Base-by-base conservation (phyloP, 2,888 invertebrate species). In the Mythimna albipuncta region DNA sequence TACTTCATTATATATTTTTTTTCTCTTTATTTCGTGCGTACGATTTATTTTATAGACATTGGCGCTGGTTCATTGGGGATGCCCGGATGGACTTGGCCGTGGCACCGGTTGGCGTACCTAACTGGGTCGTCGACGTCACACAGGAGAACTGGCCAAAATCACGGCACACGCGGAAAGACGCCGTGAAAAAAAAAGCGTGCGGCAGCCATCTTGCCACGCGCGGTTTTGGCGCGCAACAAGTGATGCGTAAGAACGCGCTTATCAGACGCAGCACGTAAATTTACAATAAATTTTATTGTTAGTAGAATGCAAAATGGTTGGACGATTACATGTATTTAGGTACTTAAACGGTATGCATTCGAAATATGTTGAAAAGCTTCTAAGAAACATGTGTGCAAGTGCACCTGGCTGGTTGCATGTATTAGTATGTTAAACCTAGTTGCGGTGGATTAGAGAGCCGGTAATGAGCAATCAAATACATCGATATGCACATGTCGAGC, bases 1-100 rank as follows among this genome's bases (percentile, higher is more conserved):
- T 94, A 91, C 95, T 93, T 94, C 93, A 94, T 95, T 94, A 95
- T 93, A 92, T 88, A 92, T 95, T 95, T 94, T 95, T 95, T 94
- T 93, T 89, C 89, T 89, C 89, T 90, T 93, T 93, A 93, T 93
- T 92, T 89, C 90, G 88, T 88, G 92, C 90, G 91, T 93, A 93
- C 93, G 93, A 96, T 96, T 96, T 96, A 94, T 96, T 96, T 96
- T 95, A 96, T 96, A 96, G 96, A 96, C 95, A 96, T 96, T 96
- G 96, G 96, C 96, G 90, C 93, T 91, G 94, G 94, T 94, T 95
- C 96, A 95, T 93, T 91, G 94, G 95, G 96, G 95, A 95, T 94
- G 92, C 95, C 96, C 94, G 91, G 85, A 91, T 94, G 95, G 94
- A 94, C 95, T 96, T 96, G 96, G 96, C 96, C 96, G 92, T 96